phyloP scores from a whole-genome alignment of 1,140 invertebrate genomes.

The Drosophila persimilis region DNA sequence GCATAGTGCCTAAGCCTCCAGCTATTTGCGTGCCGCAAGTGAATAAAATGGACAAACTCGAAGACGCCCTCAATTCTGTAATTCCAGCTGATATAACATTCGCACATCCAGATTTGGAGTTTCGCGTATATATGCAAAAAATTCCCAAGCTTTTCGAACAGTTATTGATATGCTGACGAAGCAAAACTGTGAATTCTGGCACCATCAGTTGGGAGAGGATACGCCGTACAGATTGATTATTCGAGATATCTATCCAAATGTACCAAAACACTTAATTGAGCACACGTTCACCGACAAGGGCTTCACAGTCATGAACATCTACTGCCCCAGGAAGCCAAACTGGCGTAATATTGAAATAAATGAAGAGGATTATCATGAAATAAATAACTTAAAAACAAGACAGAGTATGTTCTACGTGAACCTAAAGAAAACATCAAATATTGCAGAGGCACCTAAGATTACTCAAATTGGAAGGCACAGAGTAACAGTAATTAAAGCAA shows the following conservation, averaged over 20 bases:
- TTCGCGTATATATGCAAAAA: no score
- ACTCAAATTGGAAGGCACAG: neutral
- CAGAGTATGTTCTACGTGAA: slow-evolving; percentile 20
- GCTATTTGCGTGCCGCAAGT: no score
- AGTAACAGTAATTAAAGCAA: slow-evolving; percentile 14
- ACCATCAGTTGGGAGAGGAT: slow-evolving; percentile 6
- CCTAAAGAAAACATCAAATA: slow-evolving; percentile 5
- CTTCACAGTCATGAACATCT: slow-evolving; percentile 21
- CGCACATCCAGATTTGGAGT: no score
- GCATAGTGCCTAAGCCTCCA: no score
- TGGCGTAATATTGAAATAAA: no score
- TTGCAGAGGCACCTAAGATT: slow-evolving; percentile 5
- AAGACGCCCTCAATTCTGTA: no score
- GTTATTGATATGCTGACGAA: neutral
- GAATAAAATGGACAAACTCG: no score
- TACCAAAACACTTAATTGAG: slow-evolving; percentile 21
- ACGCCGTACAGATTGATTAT: slow-evolving; percentile 17
- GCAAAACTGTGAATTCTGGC: slow-evolving; percentile 31
- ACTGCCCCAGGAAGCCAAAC: slow-evolving; percentile 19
- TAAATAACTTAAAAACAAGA: neutral
- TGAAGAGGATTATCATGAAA: no score
- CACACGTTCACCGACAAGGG: slow-evolving; percentile 18
- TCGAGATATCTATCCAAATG: slow-evolving; percentile 22
- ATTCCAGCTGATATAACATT: no score
- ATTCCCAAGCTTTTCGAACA: no score